A percentile compares a stretch with the other conserved stretches of the same genome.
Conservation (phyloP, 2,113 vertebrate species). For the Recurvirostra avosetta region DNA sequence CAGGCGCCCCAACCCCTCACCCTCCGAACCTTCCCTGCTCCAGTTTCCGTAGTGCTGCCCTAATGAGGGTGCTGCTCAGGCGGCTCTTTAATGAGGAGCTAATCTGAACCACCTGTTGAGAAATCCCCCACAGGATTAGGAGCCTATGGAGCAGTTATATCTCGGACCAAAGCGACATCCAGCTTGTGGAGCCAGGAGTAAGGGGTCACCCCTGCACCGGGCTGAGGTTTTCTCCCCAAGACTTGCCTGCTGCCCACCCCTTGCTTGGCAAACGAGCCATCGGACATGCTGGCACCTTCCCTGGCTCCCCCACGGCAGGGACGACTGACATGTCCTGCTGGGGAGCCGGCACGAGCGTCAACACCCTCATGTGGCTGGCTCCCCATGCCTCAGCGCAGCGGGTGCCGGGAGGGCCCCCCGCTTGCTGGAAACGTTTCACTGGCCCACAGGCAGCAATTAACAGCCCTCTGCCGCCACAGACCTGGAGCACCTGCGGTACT, state of each 20-base stretch:
- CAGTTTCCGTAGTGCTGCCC: not conserved
- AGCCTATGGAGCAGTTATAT: not conserved
- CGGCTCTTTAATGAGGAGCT: constrained; percentile 61
- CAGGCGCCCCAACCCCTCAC: rapidly evolving
- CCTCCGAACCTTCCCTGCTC: not conserved
- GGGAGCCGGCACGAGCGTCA: not conserved
- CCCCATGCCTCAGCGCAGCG: rapidly evolving
- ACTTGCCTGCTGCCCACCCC: not conserved
- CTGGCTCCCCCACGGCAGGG: not conserved
- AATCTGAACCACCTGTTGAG: constrained; percentile 65
- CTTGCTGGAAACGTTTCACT: not conserved
- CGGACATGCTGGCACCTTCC: not conserved
- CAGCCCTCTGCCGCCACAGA: not conserved
- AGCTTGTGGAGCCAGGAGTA: not conserved
- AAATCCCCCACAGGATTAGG: constrained; percentile 33
- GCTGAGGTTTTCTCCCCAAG: not conserved
- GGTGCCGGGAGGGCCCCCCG: not conserved
- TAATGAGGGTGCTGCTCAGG: constrained; percentile 63
- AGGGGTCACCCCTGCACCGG: not conserved
- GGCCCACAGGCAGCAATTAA: constrained; percentile 59
- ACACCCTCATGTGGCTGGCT: not conserved
- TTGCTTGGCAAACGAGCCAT: not conserved
- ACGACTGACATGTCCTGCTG: not conserved
- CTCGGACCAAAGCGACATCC: not conserved
- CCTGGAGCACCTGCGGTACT: constrained; percentile 49